Conservation (phyloP, 2,113 vertebrate genomes). For the Rhabdomys dilectus region DNA sequence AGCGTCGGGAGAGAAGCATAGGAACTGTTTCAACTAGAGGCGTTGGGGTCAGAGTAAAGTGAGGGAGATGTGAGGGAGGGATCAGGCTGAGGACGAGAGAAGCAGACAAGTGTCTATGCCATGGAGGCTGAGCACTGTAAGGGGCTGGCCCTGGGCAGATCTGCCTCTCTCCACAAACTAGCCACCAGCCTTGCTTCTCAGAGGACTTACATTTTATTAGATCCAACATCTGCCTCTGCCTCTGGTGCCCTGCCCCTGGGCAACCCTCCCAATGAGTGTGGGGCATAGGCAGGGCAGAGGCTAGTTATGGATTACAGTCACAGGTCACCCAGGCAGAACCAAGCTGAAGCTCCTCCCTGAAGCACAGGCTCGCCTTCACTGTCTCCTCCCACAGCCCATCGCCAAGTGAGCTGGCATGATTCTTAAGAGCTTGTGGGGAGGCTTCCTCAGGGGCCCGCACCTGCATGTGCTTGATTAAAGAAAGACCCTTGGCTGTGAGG, state of each 20-base stretch:
- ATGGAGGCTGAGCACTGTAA: neutral
- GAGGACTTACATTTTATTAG: neutral
- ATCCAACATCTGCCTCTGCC: neutral
- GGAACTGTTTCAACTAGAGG: neutral
- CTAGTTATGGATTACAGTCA: neutral
- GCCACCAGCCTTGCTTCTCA: neutral
- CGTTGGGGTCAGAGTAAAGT: rapidly evolving
- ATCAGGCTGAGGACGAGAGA: neutral
- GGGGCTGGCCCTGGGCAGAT: neutral
- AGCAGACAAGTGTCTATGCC: neutral
- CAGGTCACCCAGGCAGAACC: neutral
- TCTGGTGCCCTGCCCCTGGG: too few relatives aligned
- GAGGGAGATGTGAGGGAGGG: neutral
- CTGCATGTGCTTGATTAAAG: neutral
- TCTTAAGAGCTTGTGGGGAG: neutral
- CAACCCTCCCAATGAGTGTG: neutral
- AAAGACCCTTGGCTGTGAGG: neutral
- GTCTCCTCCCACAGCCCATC: neutral
- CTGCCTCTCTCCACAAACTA: neutral
- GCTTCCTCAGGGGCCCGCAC: neutral
- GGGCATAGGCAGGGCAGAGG: neutral
- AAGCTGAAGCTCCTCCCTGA: neutral
- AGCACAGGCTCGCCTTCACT: neutral
- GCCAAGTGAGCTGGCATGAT: neutral
- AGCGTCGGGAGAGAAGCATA: neutral